Conservation (phyloP, 1,140 invertebrate species). For the Nebria ingens region DNA sequence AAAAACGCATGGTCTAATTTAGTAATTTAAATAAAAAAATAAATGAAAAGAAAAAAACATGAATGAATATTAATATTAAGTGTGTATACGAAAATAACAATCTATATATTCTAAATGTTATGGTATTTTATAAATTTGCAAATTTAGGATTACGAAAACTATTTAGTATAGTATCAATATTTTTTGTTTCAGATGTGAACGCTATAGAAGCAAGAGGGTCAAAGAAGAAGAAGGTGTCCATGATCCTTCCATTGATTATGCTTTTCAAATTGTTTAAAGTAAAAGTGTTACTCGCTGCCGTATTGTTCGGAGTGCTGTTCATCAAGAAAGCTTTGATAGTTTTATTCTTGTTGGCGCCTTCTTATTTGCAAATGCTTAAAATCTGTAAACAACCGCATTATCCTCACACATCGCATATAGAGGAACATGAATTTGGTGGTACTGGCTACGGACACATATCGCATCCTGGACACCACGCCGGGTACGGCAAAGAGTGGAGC, state of each 20-base stretch:
- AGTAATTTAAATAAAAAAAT: too few species aligned
- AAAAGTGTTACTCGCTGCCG: slow-evolving; percentile 39
- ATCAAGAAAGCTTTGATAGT: slow-evolving; percentile 43
- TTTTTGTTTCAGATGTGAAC: slow-evolving; percentile 22
- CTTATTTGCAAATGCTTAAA: slow-evolving; percentile 35
- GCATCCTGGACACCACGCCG: slow-evolving; percentile 28
- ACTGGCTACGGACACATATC: not conserved
- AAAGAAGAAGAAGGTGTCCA: slow-evolving; percentile 38
- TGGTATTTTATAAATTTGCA: too few species aligned
- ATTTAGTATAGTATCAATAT: not conserved
- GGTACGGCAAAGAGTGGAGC: slow-evolving; percentile 33
- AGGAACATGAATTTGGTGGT: not conserved
- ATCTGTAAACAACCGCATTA: slow-evolving; percentile 36
- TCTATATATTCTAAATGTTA: too few species aligned
- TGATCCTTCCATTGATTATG: slow-evolving; percentile 39
- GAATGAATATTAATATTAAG: too few species aligned
- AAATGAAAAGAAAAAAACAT: too few species aligned
- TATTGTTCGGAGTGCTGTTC: slow-evolving; percentile 38
- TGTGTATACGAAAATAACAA: too few species aligned
- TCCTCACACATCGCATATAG: slow-evolving; percentile 11
- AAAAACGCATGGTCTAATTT: too few species aligned
- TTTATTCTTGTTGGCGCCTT: slow-evolving; percentile 34
- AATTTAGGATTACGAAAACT: too few species aligned
- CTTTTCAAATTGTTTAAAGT: slow-evolving; percentile 40
- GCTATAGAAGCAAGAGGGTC: slow-evolving; percentile 20